Conservation (phyloP, 1,140 invertebrate genomes). For the Anoplolepis gracilipes region DNA sequence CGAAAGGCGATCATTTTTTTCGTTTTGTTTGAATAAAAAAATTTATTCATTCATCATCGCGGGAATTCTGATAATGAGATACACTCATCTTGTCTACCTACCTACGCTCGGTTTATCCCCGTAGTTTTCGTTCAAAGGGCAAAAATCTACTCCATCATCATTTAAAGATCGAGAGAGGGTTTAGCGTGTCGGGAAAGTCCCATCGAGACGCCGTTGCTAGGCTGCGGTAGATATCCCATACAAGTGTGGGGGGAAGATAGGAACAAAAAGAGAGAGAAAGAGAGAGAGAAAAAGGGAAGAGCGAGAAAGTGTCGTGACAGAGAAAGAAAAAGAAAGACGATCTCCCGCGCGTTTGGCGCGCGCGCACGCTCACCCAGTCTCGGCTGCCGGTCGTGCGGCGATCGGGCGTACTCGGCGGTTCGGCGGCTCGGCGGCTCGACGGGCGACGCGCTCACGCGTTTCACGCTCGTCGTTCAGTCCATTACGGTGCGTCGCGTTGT, state of each 20-base stretch:
- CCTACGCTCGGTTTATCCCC: background rate
- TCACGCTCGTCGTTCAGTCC: too few relatives aligned
- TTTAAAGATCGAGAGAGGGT: slow-evolving; percentile 17
- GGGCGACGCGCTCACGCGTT: slow-evolving; percentile 16
- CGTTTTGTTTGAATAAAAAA: too few relatives aligned
- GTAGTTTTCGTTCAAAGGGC: slow-evolving; percentile 15
- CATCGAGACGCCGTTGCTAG: slow-evolving; percentile 50
- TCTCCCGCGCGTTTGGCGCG: slow-evolving; percentile 24
- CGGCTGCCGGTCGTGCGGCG: slow-evolving; percentile 40
- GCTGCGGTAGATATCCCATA: slow-evolving; percentile 21
- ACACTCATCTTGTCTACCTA: background rate
- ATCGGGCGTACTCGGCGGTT: slow-evolving; percentile 43
- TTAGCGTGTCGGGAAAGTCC: background rate
- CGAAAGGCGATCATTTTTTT: too few relatives aligned
- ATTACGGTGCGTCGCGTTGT: slow-evolving; percentile 41
- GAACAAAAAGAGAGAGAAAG: background rate
- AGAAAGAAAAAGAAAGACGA: background rate
- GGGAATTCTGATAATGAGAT: background rate
- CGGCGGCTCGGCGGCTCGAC: background rate
- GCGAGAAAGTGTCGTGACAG: background rate
- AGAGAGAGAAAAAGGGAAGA: background rate
- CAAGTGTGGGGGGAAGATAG: background rate
- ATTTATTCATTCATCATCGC: background rate
- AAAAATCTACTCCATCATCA: background rate
- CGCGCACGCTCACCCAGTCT: background rate